These are phyloP conservation scores for Lutjanus campechanus DNA, from an alignment of 2,797 vertebrate genomes.

Conservation along the genomic window DNA sequence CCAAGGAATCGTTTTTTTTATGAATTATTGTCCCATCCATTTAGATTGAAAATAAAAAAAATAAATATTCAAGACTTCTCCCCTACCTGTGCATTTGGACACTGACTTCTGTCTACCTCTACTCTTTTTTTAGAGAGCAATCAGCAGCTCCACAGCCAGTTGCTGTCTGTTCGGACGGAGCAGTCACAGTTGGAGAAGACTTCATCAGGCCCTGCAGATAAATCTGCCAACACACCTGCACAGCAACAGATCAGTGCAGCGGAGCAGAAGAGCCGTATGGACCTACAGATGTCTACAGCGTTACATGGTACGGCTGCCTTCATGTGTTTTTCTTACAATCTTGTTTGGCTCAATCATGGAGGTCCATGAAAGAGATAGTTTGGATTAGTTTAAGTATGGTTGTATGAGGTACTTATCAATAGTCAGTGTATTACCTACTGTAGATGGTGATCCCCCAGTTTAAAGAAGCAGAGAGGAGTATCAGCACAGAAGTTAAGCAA, in stretches of 20 bases:
- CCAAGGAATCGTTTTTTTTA: too few relatives aligned
- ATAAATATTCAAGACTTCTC: too few relatives aligned
- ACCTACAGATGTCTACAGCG: constrained; percentile 92
- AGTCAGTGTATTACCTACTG: too few relatives aligned
- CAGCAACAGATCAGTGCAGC: constrained; percentile 77
- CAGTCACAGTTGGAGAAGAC: constrained; percentile 59
- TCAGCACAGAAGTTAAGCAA: too few relatives aligned
- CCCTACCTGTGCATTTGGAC: not conserved
- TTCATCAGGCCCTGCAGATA: constrained; percentile 32
- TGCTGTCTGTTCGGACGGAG: constrained; percentile 22
- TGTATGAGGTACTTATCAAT: too few relatives aligned
- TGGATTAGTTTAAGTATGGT: too few relatives aligned
- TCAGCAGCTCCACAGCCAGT: constrained; percentile 44
- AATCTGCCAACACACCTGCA: constrained; percentile 61
- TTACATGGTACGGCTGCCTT: constrained; percentile 87
- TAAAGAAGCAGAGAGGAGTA: too few relatives aligned
- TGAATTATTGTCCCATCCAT: too few relatives aligned
- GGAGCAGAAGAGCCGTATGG: constrained; percentile 89
- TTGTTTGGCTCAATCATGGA: not conserved
- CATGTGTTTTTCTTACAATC: not conserved
- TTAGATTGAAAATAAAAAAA: too few relatives aligned
- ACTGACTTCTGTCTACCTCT: not conserved
- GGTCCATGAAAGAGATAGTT: not conserved
- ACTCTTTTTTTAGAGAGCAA: constrained; percentile 29
- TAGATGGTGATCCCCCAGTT: too few relatives aligned